Evolutionary conservation across 1,140 invertebrate genomes (phyloP), one percentile per base, ranked within the genome.

Genomic region (Drosophila oshimai): DNA sequence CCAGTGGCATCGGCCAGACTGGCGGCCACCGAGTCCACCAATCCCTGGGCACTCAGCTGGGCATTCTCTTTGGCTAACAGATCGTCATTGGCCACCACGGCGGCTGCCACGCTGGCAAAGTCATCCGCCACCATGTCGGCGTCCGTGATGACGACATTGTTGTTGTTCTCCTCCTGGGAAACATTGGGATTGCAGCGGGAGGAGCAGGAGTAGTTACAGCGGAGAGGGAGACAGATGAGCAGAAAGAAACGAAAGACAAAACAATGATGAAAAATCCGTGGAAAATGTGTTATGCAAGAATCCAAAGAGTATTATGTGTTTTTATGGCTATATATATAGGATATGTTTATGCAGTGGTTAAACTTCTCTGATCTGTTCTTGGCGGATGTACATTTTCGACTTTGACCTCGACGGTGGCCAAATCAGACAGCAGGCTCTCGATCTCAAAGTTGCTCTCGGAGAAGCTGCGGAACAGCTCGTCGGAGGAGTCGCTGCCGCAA

Each of bases 391-490:
- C 81, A 87, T 87, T 87, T 87, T 78, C 90, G 90, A 93, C 92
- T 91, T 93, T 93, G 62, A 93, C 92, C 73, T 92, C 91, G 69
- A 89, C 90, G 65, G 90, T 89, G 61, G 91, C 92, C 72, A 93
- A 91, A 83, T 93, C 92, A 49, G 92, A 92, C 26, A 93, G 90
- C 62, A 93, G 90, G 79, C 91, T 92, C 58, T 93, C 92, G 61
- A 93, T 92, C 89, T 93, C 92, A 46, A 93, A 92, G 61, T 88
- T 87, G 67, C 88, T 90, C 54, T 91, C 90, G 61, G 88, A 83
- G 34, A 91, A 71, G 74, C 89, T 90, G 39, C 90, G 89, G 67
- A 91, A 89, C 42, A 91, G 70, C 68, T 91, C 90, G 42, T 91
- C 90, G 44, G 90, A 91, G 34, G 89, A 89, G 58, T 91, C 90